Percentiles rank a stretch among this genome's conserved stretches.
These are phyloP conservation scores for Drosophila trichaetosa DNA, from an alignment of 2,888 invertebrate species.

Conservation along the genomic window DNA sequence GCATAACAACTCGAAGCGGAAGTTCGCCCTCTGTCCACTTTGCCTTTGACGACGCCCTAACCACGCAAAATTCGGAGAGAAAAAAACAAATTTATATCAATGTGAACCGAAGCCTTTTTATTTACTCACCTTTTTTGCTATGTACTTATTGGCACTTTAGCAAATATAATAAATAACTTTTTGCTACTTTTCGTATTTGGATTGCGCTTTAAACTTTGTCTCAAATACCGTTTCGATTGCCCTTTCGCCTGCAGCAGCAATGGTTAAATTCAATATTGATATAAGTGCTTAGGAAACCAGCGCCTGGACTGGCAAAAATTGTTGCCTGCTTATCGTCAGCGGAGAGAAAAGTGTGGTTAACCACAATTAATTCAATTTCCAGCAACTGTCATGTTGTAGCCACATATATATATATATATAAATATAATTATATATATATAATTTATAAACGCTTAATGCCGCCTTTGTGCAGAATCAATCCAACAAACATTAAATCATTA, in stretches of 20 bases:
- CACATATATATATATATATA: neutral
- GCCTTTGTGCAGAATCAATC: slow-evolving; percentile 67
- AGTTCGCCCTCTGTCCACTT: slow-evolving; percentile 30
- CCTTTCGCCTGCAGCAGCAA: slow-evolving; percentile 29
- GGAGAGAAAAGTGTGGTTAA: slow-evolving; percentile 10
- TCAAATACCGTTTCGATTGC: slow-evolving; percentile 71
- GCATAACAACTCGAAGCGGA: slow-evolving; percentile 60
- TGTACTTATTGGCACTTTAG: slow-evolving; percentile 57
- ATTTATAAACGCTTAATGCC: slow-evolving; percentile 71
- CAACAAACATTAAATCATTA: slow-evolving; percentile 48
- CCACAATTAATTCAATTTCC: slow-evolving; percentile 64
- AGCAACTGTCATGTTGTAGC: slow-evolving; percentile 51
- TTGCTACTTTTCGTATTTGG: slow-evolving; percentile 71
- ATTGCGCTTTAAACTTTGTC: slow-evolving; percentile 73
- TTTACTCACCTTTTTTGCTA: slow-evolving; percentile 25
- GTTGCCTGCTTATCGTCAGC: slow-evolving; percentile 17
- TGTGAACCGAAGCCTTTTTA: slow-evolving; percentile 32
- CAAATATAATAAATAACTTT: slow-evolving; percentile 81
- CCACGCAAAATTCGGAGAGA: neutral
- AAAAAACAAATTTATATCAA: slow-evolving; percentile 20
- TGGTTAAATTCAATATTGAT: slow-evolving; percentile 36
- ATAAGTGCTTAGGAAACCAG: slow-evolving; percentile 3
- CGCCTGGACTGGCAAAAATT: slow-evolving; percentile 17
- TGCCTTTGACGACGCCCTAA: slow-evolving; percentile 1
- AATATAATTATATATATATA: slow-evolving; percentile 49